Evolutionary conservation across 1,140 invertebrate species (phyloP).

Genomic region (Dendroctonus valens): DNA sequence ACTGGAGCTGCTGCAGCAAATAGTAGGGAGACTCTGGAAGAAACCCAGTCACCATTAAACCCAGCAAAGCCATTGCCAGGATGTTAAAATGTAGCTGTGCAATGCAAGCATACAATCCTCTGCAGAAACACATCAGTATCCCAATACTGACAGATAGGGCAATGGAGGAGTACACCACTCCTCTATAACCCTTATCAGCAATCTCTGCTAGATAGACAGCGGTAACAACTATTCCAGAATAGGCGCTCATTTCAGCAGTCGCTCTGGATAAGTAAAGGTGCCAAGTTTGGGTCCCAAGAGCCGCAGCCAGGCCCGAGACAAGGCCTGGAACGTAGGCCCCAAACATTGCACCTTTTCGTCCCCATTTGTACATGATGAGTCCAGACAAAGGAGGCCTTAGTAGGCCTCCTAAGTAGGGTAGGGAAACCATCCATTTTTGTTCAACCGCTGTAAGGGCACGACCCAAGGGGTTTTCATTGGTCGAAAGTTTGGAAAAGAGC

Average conservation of each 20-base stretch:
- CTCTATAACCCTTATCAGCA: conserved; percentile 41
- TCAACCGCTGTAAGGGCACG: conserved; percentile 52
- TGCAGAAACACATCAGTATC: conserved; percentile 51
- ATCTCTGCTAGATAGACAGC: conserved; percentile 56
- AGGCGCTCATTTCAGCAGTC: conserved; percentile 43
- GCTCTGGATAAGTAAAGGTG: conserved; percentile 28
- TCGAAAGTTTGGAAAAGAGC: conserved; percentile 27
- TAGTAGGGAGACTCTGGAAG: conserved; percentile 57
- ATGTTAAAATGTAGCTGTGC: conserved; percentile 53
- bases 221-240: conserved; percentile 51
- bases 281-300: conserved; percentile 46
- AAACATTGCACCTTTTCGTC: conserved; percentile 49
- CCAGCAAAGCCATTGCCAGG: conserved; percentile 43
- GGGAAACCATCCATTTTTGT: conserved; percentile 75
- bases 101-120: conserved; percentile 61
- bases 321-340: conserved; percentile 47
- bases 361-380: conserved; percentile 47
- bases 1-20: conserved; percentile 63
- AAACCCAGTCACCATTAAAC: conserved; percentile 55
- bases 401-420: conserved; percentile 74
- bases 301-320: conserved; percentile 48
- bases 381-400: conserved; percentile 42
- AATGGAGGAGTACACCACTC: conserved; percentile 28
- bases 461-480: conserved; percentile 41
- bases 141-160: conserved; percentile 32